Conservation (phyloP, 2,113 vertebrate species). For the Morone saxatilis region DNA sequence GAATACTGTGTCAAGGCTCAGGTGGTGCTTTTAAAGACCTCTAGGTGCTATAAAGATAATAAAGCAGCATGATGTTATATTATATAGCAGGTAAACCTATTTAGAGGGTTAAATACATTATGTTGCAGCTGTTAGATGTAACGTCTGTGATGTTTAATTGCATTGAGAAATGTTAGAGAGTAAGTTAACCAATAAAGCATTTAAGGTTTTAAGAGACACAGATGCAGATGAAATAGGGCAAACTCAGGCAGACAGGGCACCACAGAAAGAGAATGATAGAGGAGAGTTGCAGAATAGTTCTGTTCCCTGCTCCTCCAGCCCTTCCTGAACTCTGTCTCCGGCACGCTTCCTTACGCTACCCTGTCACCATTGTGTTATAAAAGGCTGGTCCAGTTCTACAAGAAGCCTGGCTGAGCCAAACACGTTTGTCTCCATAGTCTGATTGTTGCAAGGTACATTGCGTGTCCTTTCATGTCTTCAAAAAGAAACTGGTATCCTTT, state of each 20-base stretch:
- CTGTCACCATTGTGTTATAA: constrained; percentile 18
- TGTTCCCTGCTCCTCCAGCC: constrained; percentile 21
- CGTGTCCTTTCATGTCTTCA: too few species aligned
- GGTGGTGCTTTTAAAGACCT: neutral
- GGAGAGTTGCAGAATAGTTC: constrained; percentile 23
- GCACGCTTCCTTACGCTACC: constrained; percentile 72
- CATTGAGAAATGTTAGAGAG: neutral
- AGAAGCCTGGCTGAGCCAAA: constrained; percentile 36
- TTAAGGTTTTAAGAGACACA: neutral
- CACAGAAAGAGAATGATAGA: constrained; percentile 1
- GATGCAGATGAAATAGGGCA: neutral
- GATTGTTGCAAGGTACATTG: neutral
- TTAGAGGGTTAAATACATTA: neutral
- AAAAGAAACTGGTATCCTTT: neutral
- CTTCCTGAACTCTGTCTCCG: constrained; percentile 61
- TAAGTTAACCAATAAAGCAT: neutral
- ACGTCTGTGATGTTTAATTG: neutral
- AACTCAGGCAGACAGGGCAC: neutral
- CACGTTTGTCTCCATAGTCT: neutral
- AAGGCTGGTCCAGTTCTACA: constrained; percentile 46
- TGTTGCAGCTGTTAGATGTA: constrained; percentile 3
- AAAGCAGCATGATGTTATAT: neutral
- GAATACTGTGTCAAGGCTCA: neutral
- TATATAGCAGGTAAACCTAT: neutral
- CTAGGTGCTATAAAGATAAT: neutral